Base-by-base conservation (phyloP, 2,113 vertebrate genomes). In the Paramisgurnus dabryanus region DNA sequence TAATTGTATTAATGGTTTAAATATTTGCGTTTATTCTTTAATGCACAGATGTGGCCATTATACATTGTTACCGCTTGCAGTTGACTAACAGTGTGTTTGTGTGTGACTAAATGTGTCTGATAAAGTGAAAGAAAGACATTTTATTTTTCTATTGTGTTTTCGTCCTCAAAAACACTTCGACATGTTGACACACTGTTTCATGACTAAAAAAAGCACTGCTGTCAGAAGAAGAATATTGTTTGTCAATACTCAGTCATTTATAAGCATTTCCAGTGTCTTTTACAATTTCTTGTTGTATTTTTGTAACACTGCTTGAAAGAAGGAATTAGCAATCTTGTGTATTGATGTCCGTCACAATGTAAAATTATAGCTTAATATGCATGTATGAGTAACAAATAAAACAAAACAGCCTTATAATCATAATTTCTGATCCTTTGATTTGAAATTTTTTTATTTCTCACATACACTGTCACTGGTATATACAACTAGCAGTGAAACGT, bases 241-340 rank as follows among this genome's bases (percentile, higher is more conserved):
- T 67, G 34, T 81, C 69, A 45, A 55, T 49, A 45, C 50, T 65
- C 7, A 80, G 76, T 83, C 1, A 75, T 79, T 75, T 78, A 55
- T 69, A 67, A 55, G 58, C 18, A 76, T 67, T 70, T 71, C 69
- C 76, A 53, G 73, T 57, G 76, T 85, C 74, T 85, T 85, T 83
- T 85, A 68, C 73, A 83, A 58, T 78, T 74, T 78, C 82, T 83
- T 82, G 77, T 85, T 82, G 69, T 84, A 80, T 85, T 85, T 86
- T 84, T 85, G 86, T 87, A 84, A 84, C 76, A 75, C 45, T 80
- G 77, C 80, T 79, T 85, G 78, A 80, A 55, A 79, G 66, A 82
- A 15, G 58, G 49, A 77, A 69, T 77, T 83, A 71, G 45, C 64
- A 74, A 76, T 76, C 27, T 77, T 74, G 39, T n/a, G 73, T 78